Base-by-base conservation (phyloP, 1,140 invertebrate species). In the Drosophila murphyi region DNA sequence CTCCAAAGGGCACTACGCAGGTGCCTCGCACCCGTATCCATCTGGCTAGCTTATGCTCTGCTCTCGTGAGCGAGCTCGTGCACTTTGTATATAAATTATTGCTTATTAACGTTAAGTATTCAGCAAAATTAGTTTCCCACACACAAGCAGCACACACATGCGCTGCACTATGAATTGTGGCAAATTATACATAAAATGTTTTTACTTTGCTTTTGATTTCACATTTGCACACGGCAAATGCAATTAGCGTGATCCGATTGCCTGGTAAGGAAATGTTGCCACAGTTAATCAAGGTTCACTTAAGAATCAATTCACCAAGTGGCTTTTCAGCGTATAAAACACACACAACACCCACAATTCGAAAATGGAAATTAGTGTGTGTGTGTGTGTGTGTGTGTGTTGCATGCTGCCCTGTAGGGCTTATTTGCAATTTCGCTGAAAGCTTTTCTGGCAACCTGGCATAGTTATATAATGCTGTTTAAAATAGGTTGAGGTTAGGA, bases 61-160 rank as follows among this genome's bases (percentile, higher is more conserved):
- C 31, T 54, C 54, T 45, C 52, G 31, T 67, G 60, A 56, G 50
- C 56, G 68, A 10, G 64, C 50, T 78, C 59, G 39, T 72, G 63
- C 67, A 73, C 71, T 75, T 83, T 85, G 80, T 50, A 52, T 75
- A 79, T 85, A 89, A 85, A 78, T 89, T 89, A 85, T 85, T 78
- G 67, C 71, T 72, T 83, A 89, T 88, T 89, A 80, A 76, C 71
- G 65, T 76, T 89, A 80, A 82, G 85, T 82, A 89, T 76, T 78
- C 77, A 88, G 68, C 74, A 47, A 85, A 89, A 85, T 85, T 80
- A 88, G 80, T 72, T 83, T 51, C 45, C 5, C 43, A 48, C 35
- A 8, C 50, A 41, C 31, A 39, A n/a, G 10, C 52, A 43, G 29
- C 45, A 52, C 41, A 51, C 39, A 63, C n/a, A 59, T 47, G 32